Percentiles rank a stretch among this genome's conserved stretches.
These are phyloP conservation scores for Glossophaga mutica DNA, from an alignment of 2,797 vertebrate species.

Conservation along the genomic window DNA sequence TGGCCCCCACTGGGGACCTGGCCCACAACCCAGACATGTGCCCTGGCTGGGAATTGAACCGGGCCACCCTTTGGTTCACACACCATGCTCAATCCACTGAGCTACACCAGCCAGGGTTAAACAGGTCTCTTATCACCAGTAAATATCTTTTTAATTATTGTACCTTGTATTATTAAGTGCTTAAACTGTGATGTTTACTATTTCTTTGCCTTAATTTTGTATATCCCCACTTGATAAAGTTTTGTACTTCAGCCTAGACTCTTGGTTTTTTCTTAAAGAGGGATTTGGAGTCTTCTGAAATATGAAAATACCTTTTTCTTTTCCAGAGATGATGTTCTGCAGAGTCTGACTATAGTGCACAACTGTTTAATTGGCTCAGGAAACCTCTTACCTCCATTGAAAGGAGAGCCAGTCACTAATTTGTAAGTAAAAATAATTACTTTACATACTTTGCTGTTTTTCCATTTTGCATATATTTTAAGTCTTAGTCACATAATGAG, in stretches of 20 bases:
- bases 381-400: slow-evolving; percentile 90
- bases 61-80: too few relatives aligned
- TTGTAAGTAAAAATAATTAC: slow-evolving; percentile 86
- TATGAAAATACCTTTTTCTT: background rate
- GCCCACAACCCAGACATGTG: too few relatives aligned
- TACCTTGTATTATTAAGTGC: background rate
- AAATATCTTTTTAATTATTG: background rate
- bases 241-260: background rate
- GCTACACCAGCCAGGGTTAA: background rate
- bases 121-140: background rate
- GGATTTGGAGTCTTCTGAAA: background rate
- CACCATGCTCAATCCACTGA: too few relatives aligned
- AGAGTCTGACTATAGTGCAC: slow-evolving; percentile 94
- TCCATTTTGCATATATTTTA: slow-evolving; percentile 22
- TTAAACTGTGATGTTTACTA: background rate
- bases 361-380: slow-evolving; percentile 97
- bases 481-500: slow-evolving; percentile 14
- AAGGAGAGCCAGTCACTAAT: slow-evolving; percentile 91
- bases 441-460: slow-evolving; percentile 10
- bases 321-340: slow-evolving; percentile 94
- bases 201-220: slow-evolving; percentile 17
- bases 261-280: background rate
- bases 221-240: background rate
- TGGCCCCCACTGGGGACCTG: too few relatives aligned
- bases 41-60: too few relatives aligned